Conservation (phyloP, 53 echinoderm and acorn worm species). For the Paracentrotus lividus region DNA sequence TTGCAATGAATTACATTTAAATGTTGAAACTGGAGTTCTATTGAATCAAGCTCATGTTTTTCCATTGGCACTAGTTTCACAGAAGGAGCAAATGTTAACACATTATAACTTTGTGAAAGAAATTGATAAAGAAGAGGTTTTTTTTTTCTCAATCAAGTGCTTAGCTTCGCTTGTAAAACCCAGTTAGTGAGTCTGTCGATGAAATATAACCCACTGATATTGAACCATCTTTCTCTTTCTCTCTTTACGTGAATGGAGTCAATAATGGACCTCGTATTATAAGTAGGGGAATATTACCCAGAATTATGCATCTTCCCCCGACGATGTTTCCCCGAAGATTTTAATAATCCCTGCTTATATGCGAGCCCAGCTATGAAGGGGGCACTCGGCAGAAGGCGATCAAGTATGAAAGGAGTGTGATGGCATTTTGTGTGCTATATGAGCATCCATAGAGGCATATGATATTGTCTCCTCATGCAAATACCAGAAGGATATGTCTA, state of each 20-base stretch:
- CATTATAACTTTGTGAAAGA: background rate
- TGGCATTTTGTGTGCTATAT: too few species aligned
- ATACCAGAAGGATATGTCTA: too few species aligned
- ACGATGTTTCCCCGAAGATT: conserved; percentile 17
- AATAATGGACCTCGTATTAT: conserved; percentile 14
- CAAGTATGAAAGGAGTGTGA: background rate
- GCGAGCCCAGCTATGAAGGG: conserved; percentile 17
- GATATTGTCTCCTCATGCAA: background rate
- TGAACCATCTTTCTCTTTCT: too few species aligned
- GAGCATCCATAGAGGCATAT: too few species aligned
- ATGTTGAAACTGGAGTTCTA: background rate
- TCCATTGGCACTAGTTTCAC: too few species aligned
- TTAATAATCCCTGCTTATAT: conserved; percentile 39
- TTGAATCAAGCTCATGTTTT: too few species aligned
- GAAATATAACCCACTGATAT: too few species aligned
- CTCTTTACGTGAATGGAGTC: background rate
- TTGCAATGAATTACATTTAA: background rate
- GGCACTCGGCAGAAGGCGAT: background rate
- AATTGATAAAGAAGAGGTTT: background rate
- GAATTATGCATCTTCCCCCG: conserved; percentile 28
- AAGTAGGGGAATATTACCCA: conserved; percentile 45
- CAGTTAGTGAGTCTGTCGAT: conserved; percentile 32
- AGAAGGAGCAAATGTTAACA: too few species aligned
- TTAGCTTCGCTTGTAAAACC: background rate
- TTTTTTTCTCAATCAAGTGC: background rate